Conservation (phyloP, 2,113 vertebrate genomes). For the Cryptomyrus ogoouensis region DNA sequence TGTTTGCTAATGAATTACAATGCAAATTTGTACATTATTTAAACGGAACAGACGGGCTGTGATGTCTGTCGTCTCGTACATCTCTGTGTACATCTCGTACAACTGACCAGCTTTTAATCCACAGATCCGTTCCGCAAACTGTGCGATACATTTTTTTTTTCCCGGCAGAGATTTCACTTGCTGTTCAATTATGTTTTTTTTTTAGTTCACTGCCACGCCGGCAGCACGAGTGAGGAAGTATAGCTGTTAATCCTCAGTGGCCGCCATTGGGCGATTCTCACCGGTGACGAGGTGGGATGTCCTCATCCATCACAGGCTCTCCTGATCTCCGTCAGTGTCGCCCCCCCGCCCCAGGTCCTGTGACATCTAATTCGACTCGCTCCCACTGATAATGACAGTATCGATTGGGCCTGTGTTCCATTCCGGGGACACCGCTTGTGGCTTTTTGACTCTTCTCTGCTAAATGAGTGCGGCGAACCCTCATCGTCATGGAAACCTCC, state of each 20-base stretch:
- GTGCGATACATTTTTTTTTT: neutral
- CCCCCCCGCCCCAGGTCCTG: neutral
- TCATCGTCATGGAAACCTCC: slow-evolving; percentile 19
- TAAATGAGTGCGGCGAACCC: neutral
- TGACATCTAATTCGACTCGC: slow-evolving; percentile 20
- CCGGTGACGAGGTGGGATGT: neutral
- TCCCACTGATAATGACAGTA: slow-evolving; percentile 19
- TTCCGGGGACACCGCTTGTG: neutral
- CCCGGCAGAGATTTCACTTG: neutral
- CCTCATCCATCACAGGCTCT: slow-evolving; percentile 8
- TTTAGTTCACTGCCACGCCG: neutral
- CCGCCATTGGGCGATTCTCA: neutral
- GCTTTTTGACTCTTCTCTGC: slow-evolving; percentile 15
- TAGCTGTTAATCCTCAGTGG: neutral
- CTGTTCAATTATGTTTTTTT: neutral
- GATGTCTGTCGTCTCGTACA: neutral
- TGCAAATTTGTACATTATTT: neutral
- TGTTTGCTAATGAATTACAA: neutral
- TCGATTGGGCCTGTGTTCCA: slow-evolving; percentile 8
- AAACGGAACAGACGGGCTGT: neutral
- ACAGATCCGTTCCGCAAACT: neutral
- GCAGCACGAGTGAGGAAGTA: neutral
- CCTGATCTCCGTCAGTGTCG: slow-evolving; percentile 2
- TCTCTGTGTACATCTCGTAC: neutral
- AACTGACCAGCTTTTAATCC: neutral